Evolutionary conservation across 2,888 invertebrate species (phyloP).

Genomic region (Ptycholaimellus sp.): DNA sequence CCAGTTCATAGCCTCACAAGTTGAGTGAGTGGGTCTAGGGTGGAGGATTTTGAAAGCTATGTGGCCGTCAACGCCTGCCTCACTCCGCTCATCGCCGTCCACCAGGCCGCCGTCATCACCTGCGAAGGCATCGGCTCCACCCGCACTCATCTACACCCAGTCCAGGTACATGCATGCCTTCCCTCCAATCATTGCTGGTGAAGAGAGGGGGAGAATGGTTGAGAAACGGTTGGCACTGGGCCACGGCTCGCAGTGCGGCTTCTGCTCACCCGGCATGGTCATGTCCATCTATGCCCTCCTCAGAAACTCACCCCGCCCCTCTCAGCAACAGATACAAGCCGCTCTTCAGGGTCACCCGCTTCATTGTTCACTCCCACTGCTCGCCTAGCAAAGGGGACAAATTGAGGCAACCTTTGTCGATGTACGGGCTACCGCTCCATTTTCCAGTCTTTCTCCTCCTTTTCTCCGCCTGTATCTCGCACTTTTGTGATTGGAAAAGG

Average conservation of each 20-base stretch:
- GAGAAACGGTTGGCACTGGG: too few relatives aligned
- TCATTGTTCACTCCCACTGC: neutral
- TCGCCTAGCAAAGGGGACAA: neutral
- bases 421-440: conserved; percentile 86
- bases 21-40: too few relatives aligned
- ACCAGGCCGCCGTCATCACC: conserved; percentile 67
- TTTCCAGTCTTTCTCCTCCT: conserved; percentile 53
- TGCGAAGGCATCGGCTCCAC: conserved; percentile 74
- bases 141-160: conserved; percentile 48
- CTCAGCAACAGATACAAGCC: conserved; percentile 14
- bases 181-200: too few relatives aligned
- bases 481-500: neutral
- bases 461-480: conserved; percentile 8
- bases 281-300: conserved; percentile 85
- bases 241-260: conserved; percentile 82
- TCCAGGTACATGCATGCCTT: too few relatives aligned
- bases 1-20: too few relatives aligned
- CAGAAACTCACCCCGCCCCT: conserved; percentile 44
- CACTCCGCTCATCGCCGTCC: conserved; percentile 57
- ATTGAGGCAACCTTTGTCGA: conserved; percentile 47
- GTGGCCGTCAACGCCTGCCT: conserved; percentile 60
- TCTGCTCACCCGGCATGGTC: conserved; percentile 80
- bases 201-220: too few relatives aligned
- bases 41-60: conserved; percentile 13
- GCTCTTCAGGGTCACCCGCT: conserved; percentile 13